Percentiles rank a stretch among this genome's conserved stretches.
Evolutionary conservation across 2,888 invertebrate species (phyloP).

Genomic region (Dasypogon diadema): DNA sequence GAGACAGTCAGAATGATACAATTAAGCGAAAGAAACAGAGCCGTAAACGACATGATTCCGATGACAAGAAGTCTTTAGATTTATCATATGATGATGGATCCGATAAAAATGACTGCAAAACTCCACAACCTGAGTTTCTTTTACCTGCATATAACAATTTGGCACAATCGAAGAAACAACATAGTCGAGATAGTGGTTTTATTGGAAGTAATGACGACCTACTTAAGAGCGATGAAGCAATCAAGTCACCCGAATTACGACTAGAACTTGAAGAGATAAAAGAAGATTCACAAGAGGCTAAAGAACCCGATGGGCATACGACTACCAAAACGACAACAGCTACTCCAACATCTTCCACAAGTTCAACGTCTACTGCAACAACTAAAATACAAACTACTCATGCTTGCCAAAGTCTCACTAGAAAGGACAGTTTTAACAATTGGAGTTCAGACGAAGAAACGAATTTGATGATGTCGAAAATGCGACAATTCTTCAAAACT

Average conservation of each 20-base stretch:
- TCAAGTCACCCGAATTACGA: slow-evolving; percentile 57
- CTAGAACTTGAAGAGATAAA: slow-evolving; percentile 73
- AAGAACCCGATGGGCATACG: slow-evolving; percentile 30
- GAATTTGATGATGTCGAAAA: slow-evolving; percentile 94
- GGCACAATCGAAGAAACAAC: slow-evolving; percentile 80
- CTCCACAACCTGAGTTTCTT: slow-evolving; percentile 76
- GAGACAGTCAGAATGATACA: slow-evolving; percentile 80
- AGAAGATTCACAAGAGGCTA: slow-evolving; percentile 70
- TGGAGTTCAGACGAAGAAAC: slow-evolving; percentile 96
- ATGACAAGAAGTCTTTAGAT: slow-evolving; percentile 74
- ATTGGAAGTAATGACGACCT: slow-evolving; percentile 90
- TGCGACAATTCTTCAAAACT: slow-evolving; percentile 92
- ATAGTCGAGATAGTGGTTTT: slow-evolving; percentile 89
- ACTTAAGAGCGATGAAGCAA: slow-evolving; percentile 71
- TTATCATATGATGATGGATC: slow-evolving; percentile 71
- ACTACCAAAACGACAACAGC: background rate
- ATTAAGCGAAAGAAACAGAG: slow-evolving; percentile 85
- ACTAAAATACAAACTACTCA: slow-evolving; percentile 41
- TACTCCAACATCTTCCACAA: background rate
- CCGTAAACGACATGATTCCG: slow-evolving; percentile 74
- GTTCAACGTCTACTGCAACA: slow-evolving; percentile 1
- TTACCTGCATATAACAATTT: slow-evolving; percentile 72
- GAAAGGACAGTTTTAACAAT: slow-evolving; percentile 92
- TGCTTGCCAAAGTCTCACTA: slow-evolving; percentile 70
- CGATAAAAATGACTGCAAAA: slow-evolving; percentile 73